Conservation (phyloP, 30 jellyfish, hydroid and myxozoan genomes). For the Calvadosia cruxmelitensis region DNA sequence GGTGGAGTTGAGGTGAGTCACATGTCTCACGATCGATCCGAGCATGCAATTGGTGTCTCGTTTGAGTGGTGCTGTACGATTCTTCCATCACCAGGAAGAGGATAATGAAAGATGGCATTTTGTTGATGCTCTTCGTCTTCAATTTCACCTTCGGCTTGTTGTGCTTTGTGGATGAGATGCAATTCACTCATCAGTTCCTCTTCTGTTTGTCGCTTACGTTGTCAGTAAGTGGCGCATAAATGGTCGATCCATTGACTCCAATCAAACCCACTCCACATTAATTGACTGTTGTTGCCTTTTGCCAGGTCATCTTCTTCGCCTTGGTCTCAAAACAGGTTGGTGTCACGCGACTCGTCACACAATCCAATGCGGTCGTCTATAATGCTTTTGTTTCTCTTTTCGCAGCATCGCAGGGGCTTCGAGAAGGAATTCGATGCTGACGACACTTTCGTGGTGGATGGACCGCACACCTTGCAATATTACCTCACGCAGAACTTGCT, state of each 20-base stretch:
- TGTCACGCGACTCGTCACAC: too few relatives aligned
- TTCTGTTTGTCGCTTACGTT: slow-evolving; percentile 37
- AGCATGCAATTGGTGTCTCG: too few relatives aligned
- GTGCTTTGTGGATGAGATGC: slow-evolving; percentile 31
- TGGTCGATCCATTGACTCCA: too few relatives aligned
- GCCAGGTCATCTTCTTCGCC: neutral
- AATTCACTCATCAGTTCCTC: slow-evolving; percentile 48
- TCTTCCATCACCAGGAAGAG: slow-evolving; percentile 35
- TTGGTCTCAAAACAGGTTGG: neutral
- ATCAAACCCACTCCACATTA: too few relatives aligned
- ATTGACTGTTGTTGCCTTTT: too few relatives aligned
- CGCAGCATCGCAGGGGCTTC: neutral
- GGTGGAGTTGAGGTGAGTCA: neutral
- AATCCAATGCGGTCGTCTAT: too few relatives aligned
- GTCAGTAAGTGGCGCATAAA: slow-evolving; percentile 69
- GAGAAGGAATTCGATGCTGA: neutral
- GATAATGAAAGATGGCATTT: slow-evolving; percentile 33
- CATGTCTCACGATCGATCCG: neutral
- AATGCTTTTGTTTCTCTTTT: too few relatives aligned
- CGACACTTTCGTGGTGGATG: neutral
- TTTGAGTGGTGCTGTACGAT: too few relatives aligned
- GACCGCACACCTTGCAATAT: neutral
- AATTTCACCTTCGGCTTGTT: slow-evolving; percentile 62
- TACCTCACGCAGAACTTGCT: neutral
- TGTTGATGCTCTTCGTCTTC: slow-evolving; percentile 23